These are phyloP conservation scores for Anadara kagoshimensis DNA, from an alignment of 1,140 invertebrate genomes.

Conservation along the genomic window DNA sequence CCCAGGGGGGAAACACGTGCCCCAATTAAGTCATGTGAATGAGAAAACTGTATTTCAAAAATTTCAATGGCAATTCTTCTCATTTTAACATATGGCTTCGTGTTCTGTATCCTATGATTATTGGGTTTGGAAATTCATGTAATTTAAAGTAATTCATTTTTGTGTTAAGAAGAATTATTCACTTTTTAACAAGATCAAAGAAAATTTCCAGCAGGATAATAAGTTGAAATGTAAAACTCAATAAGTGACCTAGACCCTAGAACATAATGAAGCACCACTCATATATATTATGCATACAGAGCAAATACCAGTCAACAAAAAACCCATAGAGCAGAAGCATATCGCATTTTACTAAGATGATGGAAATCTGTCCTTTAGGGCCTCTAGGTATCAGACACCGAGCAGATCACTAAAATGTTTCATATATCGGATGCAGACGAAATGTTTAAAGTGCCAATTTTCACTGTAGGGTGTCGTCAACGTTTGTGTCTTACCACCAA, in stretches of 20 bases:
- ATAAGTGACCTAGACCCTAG: background rate
- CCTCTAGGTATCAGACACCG: background rate
- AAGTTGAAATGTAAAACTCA: background rate
- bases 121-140: too few species aligned
- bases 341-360: background rate
- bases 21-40: too few species aligned
- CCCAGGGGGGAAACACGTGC: too few species aligned
- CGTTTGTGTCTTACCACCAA: constrained; percentile 22
- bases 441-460: constrained; percentile 31
- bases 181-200: too few species aligned
- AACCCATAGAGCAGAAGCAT: background rate
- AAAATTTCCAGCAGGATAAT: too few species aligned
- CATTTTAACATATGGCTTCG: too few species aligned
- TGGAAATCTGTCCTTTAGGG: background rate
- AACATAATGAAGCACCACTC: background rate
- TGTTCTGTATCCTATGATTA: too few species aligned
- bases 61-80: too few species aligned
- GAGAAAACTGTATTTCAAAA: too few species aligned
- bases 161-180: too few species aligned
- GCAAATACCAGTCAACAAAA: too few species aligned
- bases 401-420: background rate
- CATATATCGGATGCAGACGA: background rate
- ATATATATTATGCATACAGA: constrained; percentile 8
- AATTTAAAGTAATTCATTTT: too few species aligned
- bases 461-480: constrained; percentile 18